Conservation (phyloP, 2,888 invertebrate species). For the Cistogaster globosa region DNA sequence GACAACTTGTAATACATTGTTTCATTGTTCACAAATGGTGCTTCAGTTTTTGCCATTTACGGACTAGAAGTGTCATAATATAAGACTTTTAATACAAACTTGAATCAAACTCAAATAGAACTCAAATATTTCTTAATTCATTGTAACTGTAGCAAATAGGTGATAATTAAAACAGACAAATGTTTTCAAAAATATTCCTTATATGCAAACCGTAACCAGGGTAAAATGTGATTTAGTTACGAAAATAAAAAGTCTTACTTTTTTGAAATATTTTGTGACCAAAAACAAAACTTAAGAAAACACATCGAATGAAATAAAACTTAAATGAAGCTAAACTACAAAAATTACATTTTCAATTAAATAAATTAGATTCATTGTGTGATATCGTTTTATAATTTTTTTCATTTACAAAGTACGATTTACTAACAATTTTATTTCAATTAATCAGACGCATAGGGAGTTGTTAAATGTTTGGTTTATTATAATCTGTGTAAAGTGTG, state of each 20-base stretch:
- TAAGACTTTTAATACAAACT: background rate
- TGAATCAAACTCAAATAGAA: background rate
- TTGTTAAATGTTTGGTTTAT: background rate
- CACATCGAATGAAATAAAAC: constrained; percentile 20
- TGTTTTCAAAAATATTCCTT: constrained; percentile 35
- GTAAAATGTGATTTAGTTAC: constrained; percentile 14
- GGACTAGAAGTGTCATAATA: no score
- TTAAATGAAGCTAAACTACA: constrained; percentile 9
- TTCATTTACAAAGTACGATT: constrained; percentile 15
- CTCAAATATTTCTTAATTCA: constrained; percentile 14
- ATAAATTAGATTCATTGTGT: constrained; percentile 40
- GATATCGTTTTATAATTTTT: background rate
- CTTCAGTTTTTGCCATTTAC: no score
- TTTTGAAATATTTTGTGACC: constrained; percentile 29
- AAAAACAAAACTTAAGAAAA: constrained; percentile 13
- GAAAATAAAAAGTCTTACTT: background rate
- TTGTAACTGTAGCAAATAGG: constrained; percentile 8
- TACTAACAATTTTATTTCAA: constrained; percentile 56
- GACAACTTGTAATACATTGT: no score
- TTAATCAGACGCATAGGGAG: constrained; percentile 54
- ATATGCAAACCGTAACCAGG: constrained; percentile 15
- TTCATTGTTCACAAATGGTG: no score
- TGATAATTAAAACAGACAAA: constrained; percentile 45
- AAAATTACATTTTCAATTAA: constrained; percentile 37
- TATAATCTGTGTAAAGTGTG: constrained; percentile 1